Conservation (phyloP, 2,113 vertebrate species). For the Anoura caudifer region DNA sequence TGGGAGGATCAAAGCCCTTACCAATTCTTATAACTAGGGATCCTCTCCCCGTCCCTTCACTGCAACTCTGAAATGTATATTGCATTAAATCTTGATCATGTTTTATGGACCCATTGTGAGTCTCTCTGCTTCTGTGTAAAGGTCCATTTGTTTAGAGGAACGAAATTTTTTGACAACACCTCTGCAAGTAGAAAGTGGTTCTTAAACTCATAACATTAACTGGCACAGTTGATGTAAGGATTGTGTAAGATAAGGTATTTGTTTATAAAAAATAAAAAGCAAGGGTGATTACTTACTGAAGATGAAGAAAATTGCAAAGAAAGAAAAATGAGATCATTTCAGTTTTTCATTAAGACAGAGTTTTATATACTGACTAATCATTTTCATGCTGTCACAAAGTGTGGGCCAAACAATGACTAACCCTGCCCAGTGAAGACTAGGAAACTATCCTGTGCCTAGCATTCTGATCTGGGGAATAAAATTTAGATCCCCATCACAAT, state of each 20-base stretch:
- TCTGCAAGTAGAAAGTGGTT: not conserved
- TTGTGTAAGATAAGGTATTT: not conserved
- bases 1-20: not conserved
- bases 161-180: not conserved
- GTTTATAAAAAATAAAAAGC: not conserved
- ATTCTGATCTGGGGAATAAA: conserved; percentile 24
- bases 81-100: not conserved
- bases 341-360: conserved; percentile 13
- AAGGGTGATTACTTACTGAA: not conserved
- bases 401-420: not conserved
- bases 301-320: not conserved
- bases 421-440: not conserved
- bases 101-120: not conserved
- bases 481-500: not conserved
- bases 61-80: not conserved
- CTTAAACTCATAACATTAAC: not conserved
- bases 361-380: not conserved
- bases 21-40: not conserved
- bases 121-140: not conserved
- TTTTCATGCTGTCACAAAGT: not conserved
- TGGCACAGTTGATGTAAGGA: not conserved
- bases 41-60: not conserved
- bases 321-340: not conserved
- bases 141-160: not conserved
- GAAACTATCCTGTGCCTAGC: not conserved